Evolutionary conservation across 2,888 invertebrate genomes (phyloP), one percentile per base, ranked within the genome.

Genomic region (Oscheius myriophilus): DNA sequence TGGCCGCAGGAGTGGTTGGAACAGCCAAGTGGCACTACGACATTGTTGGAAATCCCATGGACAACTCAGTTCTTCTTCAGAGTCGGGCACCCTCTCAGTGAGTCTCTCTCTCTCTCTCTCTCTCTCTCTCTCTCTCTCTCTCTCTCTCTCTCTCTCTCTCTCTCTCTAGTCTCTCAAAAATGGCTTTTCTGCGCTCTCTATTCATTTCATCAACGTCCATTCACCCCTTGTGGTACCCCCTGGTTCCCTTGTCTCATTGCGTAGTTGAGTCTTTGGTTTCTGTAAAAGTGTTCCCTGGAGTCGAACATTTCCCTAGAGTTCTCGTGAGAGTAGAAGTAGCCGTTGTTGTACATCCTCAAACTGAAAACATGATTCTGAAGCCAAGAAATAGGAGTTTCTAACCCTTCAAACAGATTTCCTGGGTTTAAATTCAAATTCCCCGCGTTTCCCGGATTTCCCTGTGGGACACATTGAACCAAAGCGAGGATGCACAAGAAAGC

Each of bases 11-110:
- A n/a, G 73, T 84, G 43, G 73, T 84, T 53, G 84, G 84, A 3
- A 71, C 75, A 33, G 70, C 77, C 41, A 85, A 85, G 62, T 85
- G 85, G 85, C 85, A 85, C 68, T 85, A 84, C 62, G 85, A 85
- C 51, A 69, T 85, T 7, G 75, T 83, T 41, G 85, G 85, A 14
- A 55, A 63, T 2, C 75, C 82, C 9, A 70, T 82, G 55, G 83
- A 85, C 63, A 77, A 78, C 57, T 83, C 84, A 11, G 73, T 79
- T 46, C 67, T 81, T 12, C 71, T 83, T 70, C 79, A 82, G 55
- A 71, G 71, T 39, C 78, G 79, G 45, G 80, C 80, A 1, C 70
- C 73, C 11, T 58, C 69, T 52, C 67, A 72, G 72, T 74, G 18
- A 69, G 73, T 63, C 25, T 21, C 16, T 2, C 14, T 58, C 21